A percentile compares a stretch with the other conserved stretches of the same genome.
phyloP scores from a whole-genome alignment of 2,113 vertebrate species.

The Addax nasomaculatus region DNA sequence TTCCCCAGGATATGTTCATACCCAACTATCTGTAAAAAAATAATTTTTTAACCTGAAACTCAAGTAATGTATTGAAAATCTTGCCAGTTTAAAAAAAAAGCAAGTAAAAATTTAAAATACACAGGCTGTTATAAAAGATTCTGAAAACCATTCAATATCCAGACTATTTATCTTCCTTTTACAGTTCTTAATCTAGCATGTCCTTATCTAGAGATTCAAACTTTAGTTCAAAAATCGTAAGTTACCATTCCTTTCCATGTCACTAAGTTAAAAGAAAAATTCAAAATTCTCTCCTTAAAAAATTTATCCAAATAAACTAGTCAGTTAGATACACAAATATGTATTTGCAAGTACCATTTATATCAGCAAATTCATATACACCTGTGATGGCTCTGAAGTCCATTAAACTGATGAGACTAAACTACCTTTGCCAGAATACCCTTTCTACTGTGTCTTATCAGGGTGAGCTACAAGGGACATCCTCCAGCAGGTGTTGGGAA shows the following conservation, averaged over 20 bases:
- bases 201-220: not conserved
- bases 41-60: not conserved
- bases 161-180: constrained; percentile 23
- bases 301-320: not conserved
- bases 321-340: not conserved
- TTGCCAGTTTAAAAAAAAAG: not conserved
- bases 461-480: not conserved
- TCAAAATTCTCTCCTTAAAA: constrained; percentile 39
- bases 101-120: constrained; percentile 12
- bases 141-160: not conserved
- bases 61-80: not conserved
- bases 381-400: not conserved
- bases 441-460: not conserved
- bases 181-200: constrained; percentile 16
- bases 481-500: not conserved
- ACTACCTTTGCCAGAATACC: not conserved
- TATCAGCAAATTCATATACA: not conserved
- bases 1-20: not conserved
- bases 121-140: not conserved
- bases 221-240: constrained; percentile 4
- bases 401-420: not conserved
- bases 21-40: not conserved
- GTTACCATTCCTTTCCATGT: not conserved
- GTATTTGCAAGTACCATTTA: not conserved
- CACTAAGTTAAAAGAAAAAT: not conserved